phyloP scores from a whole-genome alignment of 2,888 invertebrate genomes.

The Lasioglossum figueresi region DNA sequence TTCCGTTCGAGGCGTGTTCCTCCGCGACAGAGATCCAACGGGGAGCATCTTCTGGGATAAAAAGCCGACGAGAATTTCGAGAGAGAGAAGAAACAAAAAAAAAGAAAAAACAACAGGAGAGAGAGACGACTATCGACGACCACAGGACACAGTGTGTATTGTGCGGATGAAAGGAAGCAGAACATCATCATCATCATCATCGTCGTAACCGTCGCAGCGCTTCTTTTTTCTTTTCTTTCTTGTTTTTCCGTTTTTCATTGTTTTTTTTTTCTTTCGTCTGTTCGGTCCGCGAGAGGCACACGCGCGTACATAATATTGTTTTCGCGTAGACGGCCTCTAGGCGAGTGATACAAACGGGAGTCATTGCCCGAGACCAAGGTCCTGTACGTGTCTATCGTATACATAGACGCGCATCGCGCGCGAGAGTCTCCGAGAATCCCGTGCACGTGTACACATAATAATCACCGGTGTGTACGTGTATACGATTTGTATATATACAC shows the following conservation, averaged over 20 bases:
- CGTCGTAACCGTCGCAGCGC: background rate
- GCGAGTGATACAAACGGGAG: slow-evolving; percentile 56
- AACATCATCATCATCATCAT: no score
- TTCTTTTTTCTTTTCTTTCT: background rate
- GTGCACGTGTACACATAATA: background rate
- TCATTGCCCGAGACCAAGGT: slow-evolving; percentile 59
- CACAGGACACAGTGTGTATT: slow-evolving; percentile 10
- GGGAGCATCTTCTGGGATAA: background rate
- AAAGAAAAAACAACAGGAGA: no score
- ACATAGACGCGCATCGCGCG: slow-evolving; percentile 30
- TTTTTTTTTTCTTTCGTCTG: slow-evolving; percentile 46
- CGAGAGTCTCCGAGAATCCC: background rate
- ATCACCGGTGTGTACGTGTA: background rate
- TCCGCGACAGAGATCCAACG: background rate
- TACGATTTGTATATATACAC: background rate
- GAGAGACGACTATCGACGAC: background rate
- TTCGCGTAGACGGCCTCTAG: slow-evolving; percentile 54
- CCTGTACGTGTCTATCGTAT: slow-evolving; percentile 43
- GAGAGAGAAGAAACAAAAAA: background rate
- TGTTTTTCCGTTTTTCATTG: background rate
- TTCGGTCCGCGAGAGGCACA: background rate
- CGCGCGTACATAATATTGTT: slow-evolving; percentile 43
- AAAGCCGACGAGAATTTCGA: background rate
- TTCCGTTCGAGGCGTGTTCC: background rate
- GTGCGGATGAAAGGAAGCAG: slow-evolving; percentile 7